phyloP scores from a whole-genome alignment of 2,113 vertebrate genomes.

The Xenopus laevis region DNA sequence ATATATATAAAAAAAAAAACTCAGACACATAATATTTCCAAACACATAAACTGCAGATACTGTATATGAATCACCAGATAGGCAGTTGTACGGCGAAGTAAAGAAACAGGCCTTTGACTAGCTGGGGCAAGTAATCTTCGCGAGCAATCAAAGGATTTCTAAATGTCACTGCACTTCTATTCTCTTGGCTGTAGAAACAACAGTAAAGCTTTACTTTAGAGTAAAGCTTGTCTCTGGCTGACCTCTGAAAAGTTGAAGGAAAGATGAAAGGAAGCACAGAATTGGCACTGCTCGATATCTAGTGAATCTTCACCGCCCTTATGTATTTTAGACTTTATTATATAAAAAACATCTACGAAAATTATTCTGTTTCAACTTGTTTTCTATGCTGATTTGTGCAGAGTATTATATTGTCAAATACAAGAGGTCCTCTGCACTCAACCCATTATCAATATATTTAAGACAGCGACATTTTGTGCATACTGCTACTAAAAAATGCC shows the following conservation, averaged over 20 bases:
- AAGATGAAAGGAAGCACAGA: conserved; percentile 33
- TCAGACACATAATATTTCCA: conserved; percentile 15
- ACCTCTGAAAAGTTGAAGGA: conserved; percentile 33
- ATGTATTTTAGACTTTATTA: background rate
- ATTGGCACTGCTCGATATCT: background rate
- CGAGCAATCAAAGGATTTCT: conserved; percentile 42
- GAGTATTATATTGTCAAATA: too few relatives aligned
- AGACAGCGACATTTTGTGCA: too few relatives aligned
- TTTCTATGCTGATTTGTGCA: too few relatives aligned
- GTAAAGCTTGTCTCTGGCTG: conserved; percentile 24
- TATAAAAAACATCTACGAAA: too few relatives aligned
- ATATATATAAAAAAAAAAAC: background rate
- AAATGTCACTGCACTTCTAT: conserved; percentile 46
- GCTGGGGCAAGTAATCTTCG: conserved; percentile 39
- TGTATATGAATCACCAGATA: conserved; percentile 17
- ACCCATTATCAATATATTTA: too few relatives aligned
- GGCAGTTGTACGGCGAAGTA: background rate
- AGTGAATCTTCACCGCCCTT: conserved; percentile 21
- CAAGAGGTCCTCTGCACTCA: too few relatives aligned
- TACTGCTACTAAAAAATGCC: too few relatives aligned
- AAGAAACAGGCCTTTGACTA: conserved; percentile 32
- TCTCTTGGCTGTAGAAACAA: conserved; percentile 20
- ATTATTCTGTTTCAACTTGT: too few relatives aligned
- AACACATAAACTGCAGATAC: conserved; percentile 6
- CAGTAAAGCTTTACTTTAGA: conserved; percentile 33